These are phyloP conservation scores for Parus major DNA, from an alignment of 2,113 vertebrate species.

Conservation along the genomic window DNA sequence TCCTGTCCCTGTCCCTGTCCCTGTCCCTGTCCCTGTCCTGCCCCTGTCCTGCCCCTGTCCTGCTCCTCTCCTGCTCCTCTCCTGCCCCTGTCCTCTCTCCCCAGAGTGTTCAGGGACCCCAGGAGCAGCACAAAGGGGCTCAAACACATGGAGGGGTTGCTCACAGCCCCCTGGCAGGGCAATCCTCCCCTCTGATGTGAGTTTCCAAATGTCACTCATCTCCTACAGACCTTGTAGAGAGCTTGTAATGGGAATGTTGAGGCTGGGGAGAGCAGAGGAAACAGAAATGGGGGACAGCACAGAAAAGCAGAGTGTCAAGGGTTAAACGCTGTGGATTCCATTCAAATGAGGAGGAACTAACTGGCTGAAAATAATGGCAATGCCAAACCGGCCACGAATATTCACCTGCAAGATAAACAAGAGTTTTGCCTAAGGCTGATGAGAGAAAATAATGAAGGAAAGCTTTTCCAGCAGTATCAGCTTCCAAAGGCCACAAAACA, in stretches of 20 bases:
- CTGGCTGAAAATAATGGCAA: neutral
- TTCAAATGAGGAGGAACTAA: conserved; percentile 15
- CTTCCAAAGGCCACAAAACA: neutral
- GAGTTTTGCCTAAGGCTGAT: neutral
- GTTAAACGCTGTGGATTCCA: neutral
- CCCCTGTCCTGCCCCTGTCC: too few species aligned
- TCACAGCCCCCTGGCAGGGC: neutral
- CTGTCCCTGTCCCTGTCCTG: too few species aligned
- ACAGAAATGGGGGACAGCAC: neutral
- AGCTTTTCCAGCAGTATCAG: neutral
- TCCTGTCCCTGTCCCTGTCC: too few species aligned
- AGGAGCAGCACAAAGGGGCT: neutral
- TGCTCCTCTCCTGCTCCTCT: too few species aligned
- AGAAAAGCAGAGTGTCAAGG: neutral
- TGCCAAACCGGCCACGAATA: neutral
- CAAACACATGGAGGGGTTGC: neutral
- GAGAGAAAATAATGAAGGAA: neutral
- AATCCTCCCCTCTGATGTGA: neutral
- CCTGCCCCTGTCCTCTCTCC: too few species aligned
- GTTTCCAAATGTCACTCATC: neutral
- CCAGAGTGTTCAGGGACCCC: neutral
- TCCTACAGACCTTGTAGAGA: neutral
- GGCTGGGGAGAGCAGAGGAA: neutral
- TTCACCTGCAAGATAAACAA: neutral
- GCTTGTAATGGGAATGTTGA: neutral